Conservation (phyloP, 2,888 invertebrate genomes). For the Danaus chrysippus region DNA sequence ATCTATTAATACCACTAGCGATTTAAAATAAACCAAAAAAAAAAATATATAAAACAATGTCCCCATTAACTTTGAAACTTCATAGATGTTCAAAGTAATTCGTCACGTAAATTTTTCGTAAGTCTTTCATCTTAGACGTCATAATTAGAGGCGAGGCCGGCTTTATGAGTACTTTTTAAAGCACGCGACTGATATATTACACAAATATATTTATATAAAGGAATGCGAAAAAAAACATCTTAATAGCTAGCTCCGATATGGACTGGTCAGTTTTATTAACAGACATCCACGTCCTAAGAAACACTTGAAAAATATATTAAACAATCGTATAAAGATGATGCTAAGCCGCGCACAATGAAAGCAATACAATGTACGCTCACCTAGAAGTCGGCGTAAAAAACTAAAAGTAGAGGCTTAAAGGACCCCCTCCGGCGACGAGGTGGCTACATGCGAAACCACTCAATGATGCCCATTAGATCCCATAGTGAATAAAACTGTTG, state of each 20-base stretch:
- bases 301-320: neutral
- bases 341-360: slow-evolving; percentile 39
- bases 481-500: slow-evolving; percentile 31
- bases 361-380: slow-evolving; percentile 57
- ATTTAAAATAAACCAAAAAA: neutral
- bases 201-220: too few species aligned
- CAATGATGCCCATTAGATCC: slow-evolving; percentile 52
- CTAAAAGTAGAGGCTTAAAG: slow-evolving; percentile 56
- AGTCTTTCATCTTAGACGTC: slow-evolving; percentile 34
- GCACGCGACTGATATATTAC: slow-evolving; percentile 35
- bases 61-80: slow-evolving; percentile 11
- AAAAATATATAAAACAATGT: slow-evolving; percentile 3
- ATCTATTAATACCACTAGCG: neutral
- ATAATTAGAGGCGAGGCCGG: slow-evolving; percentile 45
- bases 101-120: slow-evolving; percentile 37
- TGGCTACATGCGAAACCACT: slow-evolving; percentile 71
- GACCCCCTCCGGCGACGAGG: slow-evolving; percentile 50
- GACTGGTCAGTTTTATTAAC: neutral
- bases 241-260: too few species aligned
- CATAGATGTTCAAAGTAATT: slow-evolving; percentile 27
- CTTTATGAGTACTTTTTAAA: slow-evolving; percentile 38
- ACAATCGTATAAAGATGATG: slow-evolving; percentile 12
- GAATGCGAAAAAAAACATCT: too few species aligned
- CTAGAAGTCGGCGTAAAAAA: slow-evolving; percentile 56
- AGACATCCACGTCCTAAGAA: neutral